Base-by-base conservation (phyloP, 2,888 invertebrate species). In the Micropterix aruncella region DNA sequence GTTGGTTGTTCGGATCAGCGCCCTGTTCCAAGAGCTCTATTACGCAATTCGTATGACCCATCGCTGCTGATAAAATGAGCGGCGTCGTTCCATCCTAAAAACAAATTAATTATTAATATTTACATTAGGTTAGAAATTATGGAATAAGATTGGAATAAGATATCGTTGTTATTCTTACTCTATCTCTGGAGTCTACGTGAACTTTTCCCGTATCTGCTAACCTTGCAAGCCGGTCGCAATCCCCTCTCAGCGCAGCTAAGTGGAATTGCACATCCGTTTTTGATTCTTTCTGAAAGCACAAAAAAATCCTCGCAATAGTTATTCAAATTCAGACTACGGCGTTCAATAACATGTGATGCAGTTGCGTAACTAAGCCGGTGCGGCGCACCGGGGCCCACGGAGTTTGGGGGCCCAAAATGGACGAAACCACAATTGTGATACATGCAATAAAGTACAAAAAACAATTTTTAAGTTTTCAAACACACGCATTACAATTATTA, bases 121-220 rank as follows among this genome's bases (percentile, higher is more conserved):
- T 7, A 12, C 27, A 5, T 27, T 27, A 27, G 27, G 12, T 7
- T 5, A 27, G 27, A 27, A 27, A 27, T n/a, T n/a, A n/a, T n/a
- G n/a, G n/a, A n/a, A n/a, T n/a, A n/a, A n/a, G n/a, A n/a, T n/a
- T n/a, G n/a, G n/a, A n/a, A n/a, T n/a, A n/a, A n/a, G n/a, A n/a
- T n/a, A n/a, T n/a, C n/a, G n/a, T n/a, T n/a, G n/a, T n/a, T n/a
- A 46, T 41, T 56, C 67, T 71, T 63, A 93, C 94, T 80, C 91
- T 82, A 64, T 95, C 94, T 60, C 83, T 83, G 56, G 91, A 92
- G 70, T 94, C 94, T 41, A 93, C 91, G 69, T 94, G 92, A 44
- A 94, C 93, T 60, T 90, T 87, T 49, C 93, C 94, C 27, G 88
- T 91, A 63, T 92, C 91, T 50, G 94, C 73, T 46, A 93, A 80